Conservation (phyloP, 2,888 invertebrate species). For the Hydroisotoma schaefferi region DNA sequence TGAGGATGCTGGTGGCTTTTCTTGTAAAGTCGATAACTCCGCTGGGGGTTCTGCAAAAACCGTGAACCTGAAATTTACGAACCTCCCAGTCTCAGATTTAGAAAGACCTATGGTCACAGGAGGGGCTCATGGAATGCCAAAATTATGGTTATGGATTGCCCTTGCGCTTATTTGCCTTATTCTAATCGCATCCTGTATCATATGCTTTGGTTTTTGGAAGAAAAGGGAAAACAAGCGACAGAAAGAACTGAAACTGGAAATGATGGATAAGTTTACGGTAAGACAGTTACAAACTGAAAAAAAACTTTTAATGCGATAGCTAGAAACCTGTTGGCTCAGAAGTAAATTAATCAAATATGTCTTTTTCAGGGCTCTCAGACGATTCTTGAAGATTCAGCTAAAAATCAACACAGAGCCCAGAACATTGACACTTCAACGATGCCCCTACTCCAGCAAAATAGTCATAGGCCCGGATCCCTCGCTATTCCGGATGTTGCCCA, state of each 20-base stretch:
- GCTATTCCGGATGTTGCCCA: conserved; percentile 7
- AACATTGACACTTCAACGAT: not conserved
- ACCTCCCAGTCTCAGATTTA: not conserved
- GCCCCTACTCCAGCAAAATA: not conserved
- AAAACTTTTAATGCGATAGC: not conserved
- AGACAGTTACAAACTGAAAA: too few species aligned
- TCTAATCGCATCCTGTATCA: not conserved
- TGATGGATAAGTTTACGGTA: conserved; percentile 17
- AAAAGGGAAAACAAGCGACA: not conserved
- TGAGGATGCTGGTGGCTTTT: not conserved
- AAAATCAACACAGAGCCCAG: not conserved
- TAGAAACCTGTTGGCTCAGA: not conserved
- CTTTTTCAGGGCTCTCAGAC: conserved; percentile 7
- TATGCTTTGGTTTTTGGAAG: not conserved
- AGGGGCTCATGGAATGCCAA: not conserved
- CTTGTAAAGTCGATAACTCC: not conserved
- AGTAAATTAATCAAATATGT: not conserved
- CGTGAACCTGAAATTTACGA: conserved; percentile 1
- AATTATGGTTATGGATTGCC: conserved; percentile 15
- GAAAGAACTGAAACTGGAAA: not conserved
- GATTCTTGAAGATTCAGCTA: not conserved
- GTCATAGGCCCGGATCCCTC: not conserved
- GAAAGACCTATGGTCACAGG: not conserved
- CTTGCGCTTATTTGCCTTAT: not conserved
- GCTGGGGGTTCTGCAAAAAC: not conserved